Evolutionary conservation across 2,888 invertebrate genomes (phyloP).

Genomic region (Drosophila hamatofila): DNA sequence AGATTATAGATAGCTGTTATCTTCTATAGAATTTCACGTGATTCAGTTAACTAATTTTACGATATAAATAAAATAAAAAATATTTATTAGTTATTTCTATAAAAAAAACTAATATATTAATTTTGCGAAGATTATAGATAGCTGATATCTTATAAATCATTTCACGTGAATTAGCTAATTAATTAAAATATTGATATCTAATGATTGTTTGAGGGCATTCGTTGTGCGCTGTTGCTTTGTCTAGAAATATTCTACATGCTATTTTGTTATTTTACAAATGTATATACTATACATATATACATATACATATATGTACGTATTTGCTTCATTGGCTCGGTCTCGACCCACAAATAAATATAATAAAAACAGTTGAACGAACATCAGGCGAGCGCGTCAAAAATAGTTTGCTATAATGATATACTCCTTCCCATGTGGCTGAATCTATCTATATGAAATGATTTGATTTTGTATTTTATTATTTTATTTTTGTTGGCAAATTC

Average conservation of each 20-base stretch:
- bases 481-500: constrained; percentile 26
- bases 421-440: neutral
- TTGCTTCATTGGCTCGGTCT: constrained; percentile 38
- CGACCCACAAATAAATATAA: constrained; percentile 31
- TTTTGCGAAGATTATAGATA: neutral
- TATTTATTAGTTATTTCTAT: too few species aligned
- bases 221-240: neutral
- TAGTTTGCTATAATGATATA: constrained; percentile 47
- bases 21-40: neutral
- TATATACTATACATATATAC: constrained; percentile 9
- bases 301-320: constrained; percentile 5
- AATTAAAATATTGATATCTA: neutral
- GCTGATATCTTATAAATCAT: neutral
- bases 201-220: neutral
- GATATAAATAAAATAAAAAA: too few species aligned
- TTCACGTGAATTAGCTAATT: constrained; percentile 3
- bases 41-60: neutral
- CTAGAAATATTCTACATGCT: constrained; percentile 4
- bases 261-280: constrained; percentile 41
- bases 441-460: constrained; percentile 3
- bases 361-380: constrained; percentile 33
- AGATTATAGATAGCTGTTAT: neutral
- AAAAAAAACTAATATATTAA: neutral
- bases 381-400: constrained; percentile 66
- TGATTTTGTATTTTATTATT: neutral